phyloP scores from a whole-genome alignment of 2,113 vertebrate species.

The Fukomys damarensis region DNA sequence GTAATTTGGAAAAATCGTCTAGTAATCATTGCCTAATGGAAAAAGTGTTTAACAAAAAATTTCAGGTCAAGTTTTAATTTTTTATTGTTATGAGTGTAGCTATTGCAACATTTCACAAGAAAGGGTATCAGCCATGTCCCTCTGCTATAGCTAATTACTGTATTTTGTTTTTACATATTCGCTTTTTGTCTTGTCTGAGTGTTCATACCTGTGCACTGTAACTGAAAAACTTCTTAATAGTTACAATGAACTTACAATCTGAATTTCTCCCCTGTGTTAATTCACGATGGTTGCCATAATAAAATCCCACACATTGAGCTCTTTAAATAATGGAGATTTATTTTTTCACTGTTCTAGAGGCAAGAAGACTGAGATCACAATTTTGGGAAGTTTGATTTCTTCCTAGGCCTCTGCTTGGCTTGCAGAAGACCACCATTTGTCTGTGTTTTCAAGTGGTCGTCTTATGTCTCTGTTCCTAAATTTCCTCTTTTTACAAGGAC shows the following conservation, averaged over 20 bases:
- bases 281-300: background rate
- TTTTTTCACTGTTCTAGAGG: background rate
- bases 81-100: constrained; percentile 7
- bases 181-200: constrained; percentile 1
- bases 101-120: background rate
- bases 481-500: background rate
- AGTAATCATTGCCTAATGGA: background rate
- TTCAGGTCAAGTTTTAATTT: background rate
- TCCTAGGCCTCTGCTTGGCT: background rate
- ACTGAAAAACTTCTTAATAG: background rate
- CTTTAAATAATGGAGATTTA: background rate
- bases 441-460: background rate
- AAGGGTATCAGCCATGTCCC: background rate
- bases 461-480: background rate
- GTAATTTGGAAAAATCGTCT: background rate
- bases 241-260: background rate
- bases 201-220: background rate
- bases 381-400: background rate
- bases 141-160: background rate
- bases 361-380: background rate
- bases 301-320: background rate
- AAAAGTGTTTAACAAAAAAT: background rate
- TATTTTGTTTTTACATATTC: background rate
- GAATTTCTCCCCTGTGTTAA: background rate
- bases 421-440: background rate